Evolutionary conservation across 2,113 vertebrate species (phyloP).

Genomic region (Lasiurus borealis): DNA sequence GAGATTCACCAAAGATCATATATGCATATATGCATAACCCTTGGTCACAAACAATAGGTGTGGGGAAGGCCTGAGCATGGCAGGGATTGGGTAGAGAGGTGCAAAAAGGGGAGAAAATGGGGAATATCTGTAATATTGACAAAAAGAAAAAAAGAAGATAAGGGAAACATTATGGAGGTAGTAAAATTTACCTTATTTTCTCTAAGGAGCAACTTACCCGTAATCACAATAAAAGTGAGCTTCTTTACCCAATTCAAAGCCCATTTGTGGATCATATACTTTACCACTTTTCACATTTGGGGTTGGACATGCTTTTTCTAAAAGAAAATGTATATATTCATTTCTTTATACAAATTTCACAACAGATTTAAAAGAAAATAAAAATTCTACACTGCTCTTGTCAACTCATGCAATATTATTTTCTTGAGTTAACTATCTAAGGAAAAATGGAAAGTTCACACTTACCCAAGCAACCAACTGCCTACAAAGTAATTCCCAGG

Average conservation of each 20-base stretch:
- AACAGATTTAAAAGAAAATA: conserved; percentile 24
- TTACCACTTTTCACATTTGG: conserved; percentile 37
- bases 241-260: conserved; percentile 60
- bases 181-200: conserved; percentile 46
- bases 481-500: neutral
- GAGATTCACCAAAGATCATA: too few species aligned
- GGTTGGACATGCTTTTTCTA: conserved; percentile 26
- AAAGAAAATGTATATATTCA: neutral
- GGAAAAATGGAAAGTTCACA: neutral
- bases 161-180: neutral
- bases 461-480: neutral
- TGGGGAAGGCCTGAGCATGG: too few species aligned
- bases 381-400: conserved; percentile 50
- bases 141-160: neutral
- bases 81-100: neutral
- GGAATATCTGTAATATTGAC: too few species aligned
- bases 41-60: too few species aligned
- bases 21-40: too few species aligned
- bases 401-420: neutral
- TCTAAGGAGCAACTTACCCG: conserved; percentile 82
- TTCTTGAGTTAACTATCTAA: neutral
- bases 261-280: neutral
- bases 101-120: too few species aligned
- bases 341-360: neutral
- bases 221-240: conserved; percentile 72